These are phyloP conservation scores for Yponomeuta sedellus DNA, from an alignment of 2,888 invertebrate species.

Conservation along the genomic window DNA sequence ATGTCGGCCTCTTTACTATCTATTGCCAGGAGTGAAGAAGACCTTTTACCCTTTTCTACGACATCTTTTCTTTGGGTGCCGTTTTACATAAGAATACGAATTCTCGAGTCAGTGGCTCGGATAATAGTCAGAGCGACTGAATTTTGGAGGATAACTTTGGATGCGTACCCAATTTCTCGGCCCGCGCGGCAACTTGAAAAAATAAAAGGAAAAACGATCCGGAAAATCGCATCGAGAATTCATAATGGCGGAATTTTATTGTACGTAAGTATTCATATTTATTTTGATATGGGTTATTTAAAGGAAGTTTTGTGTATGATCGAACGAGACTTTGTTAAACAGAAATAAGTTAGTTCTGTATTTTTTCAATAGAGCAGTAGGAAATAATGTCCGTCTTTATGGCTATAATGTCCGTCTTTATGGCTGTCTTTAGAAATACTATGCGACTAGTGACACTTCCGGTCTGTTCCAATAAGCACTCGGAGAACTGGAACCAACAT, in stretches of 20 bases:
- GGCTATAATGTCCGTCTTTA: too few relatives aligned
- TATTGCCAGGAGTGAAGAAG: not conserved
- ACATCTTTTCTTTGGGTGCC: conserved; percentile 31
- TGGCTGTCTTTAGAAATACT: too few relatives aligned
- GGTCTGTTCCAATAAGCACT: too few relatives aligned
- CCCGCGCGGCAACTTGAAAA: conserved; percentile 32
- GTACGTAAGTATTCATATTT: not conserved
- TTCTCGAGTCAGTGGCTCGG: conserved; percentile 59
- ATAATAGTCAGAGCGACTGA: conserved; percentile 57
- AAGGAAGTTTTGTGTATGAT: too few relatives aligned
- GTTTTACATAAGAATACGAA: conserved; percentile 66
- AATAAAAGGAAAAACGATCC: conserved; percentile 36
- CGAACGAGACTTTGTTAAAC: too few relatives aligned
- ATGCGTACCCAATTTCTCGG: conserved; percentile 11
- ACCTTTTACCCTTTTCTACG: conserved; percentile 17
- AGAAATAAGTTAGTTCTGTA: too few relatives aligned
- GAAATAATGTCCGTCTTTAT: too few relatives aligned
- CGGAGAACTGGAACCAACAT: too few relatives aligned
- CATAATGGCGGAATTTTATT: conserved; percentile 16
- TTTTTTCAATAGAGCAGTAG: too few relatives aligned
- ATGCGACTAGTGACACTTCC: too few relatives aligned
- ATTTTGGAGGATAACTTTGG: conserved; percentile 27
- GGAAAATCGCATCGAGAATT: conserved; percentile 39
- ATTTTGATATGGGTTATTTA: not conserved
- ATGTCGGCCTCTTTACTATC: too few relatives aligned